These are phyloP conservation scores for Cassiopea andromeda DNA, from an alignment of 30 jellyfish, hydroid and myxozoan species.

Conservation along the genomic window DNA sequence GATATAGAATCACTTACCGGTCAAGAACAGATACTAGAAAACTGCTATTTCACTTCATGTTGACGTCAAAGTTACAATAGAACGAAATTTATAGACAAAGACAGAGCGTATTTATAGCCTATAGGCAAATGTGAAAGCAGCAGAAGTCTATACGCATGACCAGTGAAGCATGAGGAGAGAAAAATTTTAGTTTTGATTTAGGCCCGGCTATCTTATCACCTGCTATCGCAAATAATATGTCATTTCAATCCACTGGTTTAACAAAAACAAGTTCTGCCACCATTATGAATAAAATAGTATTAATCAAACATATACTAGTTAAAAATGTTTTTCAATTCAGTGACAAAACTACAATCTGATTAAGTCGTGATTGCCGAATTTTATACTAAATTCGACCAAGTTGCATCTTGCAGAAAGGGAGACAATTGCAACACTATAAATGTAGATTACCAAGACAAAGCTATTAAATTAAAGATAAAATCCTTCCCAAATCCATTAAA, in stretches of 20 bases:
- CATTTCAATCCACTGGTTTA: background rate
- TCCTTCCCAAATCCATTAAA: too few species aligned
- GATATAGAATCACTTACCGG: background rate
- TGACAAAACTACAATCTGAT: background rate
- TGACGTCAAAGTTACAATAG: background rate
- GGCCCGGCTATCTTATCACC: slow-evolving; percentile 6
- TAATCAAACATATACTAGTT: background rate
- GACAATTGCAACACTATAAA: too few species aligned
- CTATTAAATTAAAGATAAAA: too few species aligned
- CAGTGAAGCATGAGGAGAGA: background rate
- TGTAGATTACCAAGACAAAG: too few species aligned
- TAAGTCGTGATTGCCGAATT: too few species aligned
- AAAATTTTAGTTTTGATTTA: background rate
- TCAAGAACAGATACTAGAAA: background rate
- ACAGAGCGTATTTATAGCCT: background rate
- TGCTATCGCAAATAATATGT: background rate
- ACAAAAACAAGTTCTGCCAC: background rate
- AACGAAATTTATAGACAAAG: background rate
- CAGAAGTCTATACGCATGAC: background rate
- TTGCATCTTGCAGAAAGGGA: too few species aligned
- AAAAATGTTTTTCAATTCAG: background rate
- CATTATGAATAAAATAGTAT: background rate
- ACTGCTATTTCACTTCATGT: background rate
- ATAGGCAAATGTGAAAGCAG: background rate
- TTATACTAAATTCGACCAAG: too few species aligned